phyloP scores from a whole-genome alignment of 2,113 vertebrate species.

The Pomatostomus ruficeps region DNA sequence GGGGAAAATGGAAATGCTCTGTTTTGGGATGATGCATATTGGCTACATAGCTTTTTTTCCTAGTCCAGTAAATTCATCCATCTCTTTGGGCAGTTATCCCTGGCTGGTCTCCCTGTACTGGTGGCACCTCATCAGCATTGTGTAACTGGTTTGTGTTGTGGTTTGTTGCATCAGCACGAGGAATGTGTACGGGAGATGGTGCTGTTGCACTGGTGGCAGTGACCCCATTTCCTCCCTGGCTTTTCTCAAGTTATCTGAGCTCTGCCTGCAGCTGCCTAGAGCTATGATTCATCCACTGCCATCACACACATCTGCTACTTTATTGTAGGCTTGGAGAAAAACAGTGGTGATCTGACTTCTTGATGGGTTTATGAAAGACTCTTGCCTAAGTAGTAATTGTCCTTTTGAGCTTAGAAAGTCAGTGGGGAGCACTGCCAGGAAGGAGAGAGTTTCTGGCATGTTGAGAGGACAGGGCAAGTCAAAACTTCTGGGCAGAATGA shows the following conservation, averaged over 20 bases:
- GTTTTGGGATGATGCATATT: not conserved
- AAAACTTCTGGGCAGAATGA: conserved; percentile 36
- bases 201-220: conserved; percentile 34
- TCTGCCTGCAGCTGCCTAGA: not conserved
- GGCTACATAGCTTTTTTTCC: not conserved
- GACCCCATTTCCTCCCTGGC: not conserved
- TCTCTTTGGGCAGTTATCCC: not conserved
- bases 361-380: not conserved
- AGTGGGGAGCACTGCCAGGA: not conserved
- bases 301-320: not conserved
- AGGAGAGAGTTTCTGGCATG: not conserved
- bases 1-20: not conserved
- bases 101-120: not conserved
- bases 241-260: not conserved
- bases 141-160: not conserved
- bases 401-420: conserved; percentile 2
- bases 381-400: not conserved
- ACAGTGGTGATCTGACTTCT: not conserved
- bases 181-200: conserved; percentile 29
- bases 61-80: not conserved
- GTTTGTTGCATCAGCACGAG: not conserved
- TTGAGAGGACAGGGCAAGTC: conserved; percentile 3
- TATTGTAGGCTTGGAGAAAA: not conserved
- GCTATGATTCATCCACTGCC: not conserved
- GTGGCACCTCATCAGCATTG: not conserved